These are phyloP conservation scores for Lepidurus packardi DNA, from an alignment of 1,140 invertebrate genomes.

Conservation along the genomic window DNA sequence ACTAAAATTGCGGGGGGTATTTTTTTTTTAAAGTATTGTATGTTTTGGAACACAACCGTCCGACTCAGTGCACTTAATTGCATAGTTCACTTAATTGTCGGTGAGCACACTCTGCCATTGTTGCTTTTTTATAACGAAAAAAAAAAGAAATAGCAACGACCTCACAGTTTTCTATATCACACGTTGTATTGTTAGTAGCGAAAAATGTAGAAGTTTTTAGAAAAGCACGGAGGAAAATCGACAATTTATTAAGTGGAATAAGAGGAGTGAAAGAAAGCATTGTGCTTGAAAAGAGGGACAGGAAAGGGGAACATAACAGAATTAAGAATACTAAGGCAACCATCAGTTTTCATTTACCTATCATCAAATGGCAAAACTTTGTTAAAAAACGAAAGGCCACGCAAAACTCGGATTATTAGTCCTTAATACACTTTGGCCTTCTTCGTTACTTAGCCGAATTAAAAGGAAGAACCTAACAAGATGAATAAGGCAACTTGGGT, in stretches of 20 bases:
- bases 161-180: background rate
- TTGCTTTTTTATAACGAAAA: background rate
- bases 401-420: background rate
- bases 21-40: background rate
- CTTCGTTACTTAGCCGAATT: background rate
- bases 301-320: background rate
- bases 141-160: background rate
- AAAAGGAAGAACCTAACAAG: background rate
- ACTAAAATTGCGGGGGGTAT: background rate
- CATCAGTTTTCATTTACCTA: background rate
- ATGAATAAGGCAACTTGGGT: constrained; percentile 10
- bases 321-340: background rate
- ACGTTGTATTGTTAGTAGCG: constrained; percentile 16
- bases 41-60: background rate
- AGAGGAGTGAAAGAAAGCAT: background rate
- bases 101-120: constrained; percentile 20
- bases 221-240: background rate
- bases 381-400: background rate
- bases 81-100: constrained; percentile 5
- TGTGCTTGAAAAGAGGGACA: background rate
- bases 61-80: constrained; percentile 7
- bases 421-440: background rate
- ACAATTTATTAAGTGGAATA: background rate
- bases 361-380: background rate
- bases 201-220: constrained; percentile 10